A percentile compares a stretch with the other conserved stretches of the same genome.
Evolutionary conservation across 2,797 vertebrate genomes (phyloP).

Genomic region (Bovichtus variegatus): DNA sequence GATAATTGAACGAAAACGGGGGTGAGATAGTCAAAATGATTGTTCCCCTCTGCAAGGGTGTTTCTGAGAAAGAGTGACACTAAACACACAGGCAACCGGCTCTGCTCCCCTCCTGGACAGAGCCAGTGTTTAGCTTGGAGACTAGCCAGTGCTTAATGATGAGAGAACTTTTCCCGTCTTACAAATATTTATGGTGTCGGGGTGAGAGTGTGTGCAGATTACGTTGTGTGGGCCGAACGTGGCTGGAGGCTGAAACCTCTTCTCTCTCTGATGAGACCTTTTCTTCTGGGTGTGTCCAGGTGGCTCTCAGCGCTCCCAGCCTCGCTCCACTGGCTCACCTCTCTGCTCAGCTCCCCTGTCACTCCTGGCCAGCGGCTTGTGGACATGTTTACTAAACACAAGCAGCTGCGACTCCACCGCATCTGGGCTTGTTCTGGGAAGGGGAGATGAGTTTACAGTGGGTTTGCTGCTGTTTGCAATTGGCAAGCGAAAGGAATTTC

Average conservation of each 20-base stretch:
- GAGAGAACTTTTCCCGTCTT: conserved; percentile 48
- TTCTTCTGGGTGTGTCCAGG: conserved; percentile 69
- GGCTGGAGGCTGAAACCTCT: conserved; percentile 23
- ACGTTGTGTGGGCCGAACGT: conserved; percentile 16
- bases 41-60: conserved; percentile 18
- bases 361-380: conserved; percentile 60
- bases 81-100: conserved; percentile 53
- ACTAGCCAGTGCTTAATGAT: conserved; percentile 29
- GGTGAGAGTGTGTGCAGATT: conserved; percentile 20
- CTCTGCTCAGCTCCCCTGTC: conserved; percentile 47
- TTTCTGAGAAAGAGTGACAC: conserved; percentile 38
- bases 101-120: conserved; percentile 24
- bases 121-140: conserved; percentile 36
- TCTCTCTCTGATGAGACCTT: conserved; percentile 27
- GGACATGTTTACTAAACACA: conserved; percentile 85
- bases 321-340: conserved; percentile 59
- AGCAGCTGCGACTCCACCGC: conserved; percentile 74
- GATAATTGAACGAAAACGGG: not conserved
- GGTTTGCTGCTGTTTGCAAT: conserved; percentile 58
- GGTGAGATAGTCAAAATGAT: not conserved
- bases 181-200: conserved; percentile 77
- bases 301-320: conserved; percentile 56
- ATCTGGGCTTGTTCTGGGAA: conserved; percentile 68
- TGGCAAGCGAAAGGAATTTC: conserved; percentile 9
- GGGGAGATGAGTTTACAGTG: conserved; percentile 57